Evolutionary conservation across 2,797 vertebrate species (phyloP).

Genomic region (Microhierax caerulescens): DNA sequence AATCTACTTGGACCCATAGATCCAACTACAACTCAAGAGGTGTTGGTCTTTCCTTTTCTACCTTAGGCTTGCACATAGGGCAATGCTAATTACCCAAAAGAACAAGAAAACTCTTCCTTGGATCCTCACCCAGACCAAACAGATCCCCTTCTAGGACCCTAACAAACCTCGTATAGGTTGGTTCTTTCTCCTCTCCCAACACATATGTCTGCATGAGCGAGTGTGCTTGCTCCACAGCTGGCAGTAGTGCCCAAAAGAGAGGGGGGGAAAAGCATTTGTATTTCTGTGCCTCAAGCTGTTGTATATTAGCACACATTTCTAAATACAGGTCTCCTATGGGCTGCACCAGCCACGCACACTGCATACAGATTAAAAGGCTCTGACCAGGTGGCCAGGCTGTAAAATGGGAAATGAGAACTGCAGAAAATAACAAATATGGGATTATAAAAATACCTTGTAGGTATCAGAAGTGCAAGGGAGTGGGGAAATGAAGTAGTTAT

Average conservation of each 20-base stretch:
- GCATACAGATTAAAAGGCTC: neutral
- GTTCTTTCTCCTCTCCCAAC: neutral
- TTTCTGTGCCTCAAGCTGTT: neutral
- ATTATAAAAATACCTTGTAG: neutral
- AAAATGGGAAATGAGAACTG: neutral
- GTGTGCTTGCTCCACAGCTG: neutral
- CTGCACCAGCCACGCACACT: neutral
- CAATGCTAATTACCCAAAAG: neutral
- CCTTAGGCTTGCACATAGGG: neutral
- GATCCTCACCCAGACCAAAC: neutral
- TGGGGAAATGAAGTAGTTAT: neutral
- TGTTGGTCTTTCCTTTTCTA: neutral
- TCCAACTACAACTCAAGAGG: neutral
- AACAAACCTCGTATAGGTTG: neutral
- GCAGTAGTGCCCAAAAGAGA: neutral
- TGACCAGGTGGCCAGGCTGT: neutral
- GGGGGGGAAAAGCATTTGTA: neutral
- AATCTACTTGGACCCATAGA: neutral
- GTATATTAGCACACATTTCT: neutral
- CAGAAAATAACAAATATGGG: neutral
- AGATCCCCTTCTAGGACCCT: neutral
- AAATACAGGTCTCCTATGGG: neutral
- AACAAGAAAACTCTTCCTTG: neutral
- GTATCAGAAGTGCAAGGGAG: neutral
- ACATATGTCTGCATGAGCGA: rapidly evolving